These are phyloP conservation scores for Panorpa germanica DNA, from an alignment of 2,888 invertebrate species.

Conservation along the genomic window DNA sequence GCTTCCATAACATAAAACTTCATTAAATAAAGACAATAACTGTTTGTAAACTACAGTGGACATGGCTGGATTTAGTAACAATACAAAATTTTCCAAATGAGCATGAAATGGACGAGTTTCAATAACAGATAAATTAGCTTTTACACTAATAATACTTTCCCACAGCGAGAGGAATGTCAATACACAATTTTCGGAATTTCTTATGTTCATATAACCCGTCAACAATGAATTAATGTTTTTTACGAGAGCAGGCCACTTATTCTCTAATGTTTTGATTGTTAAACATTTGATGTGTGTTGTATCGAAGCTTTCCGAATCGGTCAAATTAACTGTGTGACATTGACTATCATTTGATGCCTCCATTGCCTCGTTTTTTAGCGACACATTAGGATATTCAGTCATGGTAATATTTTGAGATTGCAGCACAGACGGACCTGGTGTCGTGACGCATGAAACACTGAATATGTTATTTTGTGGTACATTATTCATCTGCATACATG, in stretches of 20 bases:
- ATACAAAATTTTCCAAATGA: constrained; percentile 62
- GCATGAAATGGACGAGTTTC: constrained; percentile 80
- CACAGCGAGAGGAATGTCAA: constrained; percentile 70
- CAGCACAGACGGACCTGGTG: too few species aligned
- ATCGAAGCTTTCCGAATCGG: constrained; percentile 66
- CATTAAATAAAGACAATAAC: constrained; percentile 68
- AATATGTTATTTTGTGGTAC: too few species aligned
- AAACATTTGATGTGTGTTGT: constrained; percentile 73
- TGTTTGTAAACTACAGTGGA: constrained; percentile 72
- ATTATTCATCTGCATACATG: too few species aligned
- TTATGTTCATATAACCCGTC: constrained; percentile 33
- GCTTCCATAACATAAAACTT: constrained; percentile 80
- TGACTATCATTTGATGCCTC: background rate
- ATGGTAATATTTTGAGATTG: too few species aligned
- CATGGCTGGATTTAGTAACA: constrained; percentile 46
- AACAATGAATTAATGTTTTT: constrained; percentile 43
- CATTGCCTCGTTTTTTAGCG: background rate
- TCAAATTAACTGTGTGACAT: constrained; percentile 42
- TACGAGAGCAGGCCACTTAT: constrained; percentile 68
- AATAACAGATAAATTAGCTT: constrained; percentile 74
- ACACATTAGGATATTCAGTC: too few species aligned
- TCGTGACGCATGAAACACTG: too few species aligned
- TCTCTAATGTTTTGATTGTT: constrained; percentile 68
- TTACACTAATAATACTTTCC: constrained; percentile 81
- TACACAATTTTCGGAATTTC: constrained; percentile 47